These are phyloP conservation scores for Netelia inedita DNA, from an alignment of 2,888 invertebrate species.

Conservation along the genomic window DNA sequence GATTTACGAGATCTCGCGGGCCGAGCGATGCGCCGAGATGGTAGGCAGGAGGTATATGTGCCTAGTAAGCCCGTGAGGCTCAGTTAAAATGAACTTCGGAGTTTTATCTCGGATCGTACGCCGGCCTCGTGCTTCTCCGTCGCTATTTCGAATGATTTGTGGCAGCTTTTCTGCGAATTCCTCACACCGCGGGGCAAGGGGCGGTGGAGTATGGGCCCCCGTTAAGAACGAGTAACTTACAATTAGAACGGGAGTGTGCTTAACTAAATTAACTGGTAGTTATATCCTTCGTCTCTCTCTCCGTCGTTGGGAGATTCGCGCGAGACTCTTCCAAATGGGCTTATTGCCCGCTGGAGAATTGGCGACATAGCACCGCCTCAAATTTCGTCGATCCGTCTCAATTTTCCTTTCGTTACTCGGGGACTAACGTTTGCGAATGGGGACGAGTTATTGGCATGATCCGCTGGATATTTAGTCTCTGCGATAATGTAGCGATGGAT, in stretches of 20 bases:
- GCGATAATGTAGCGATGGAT: neutral
- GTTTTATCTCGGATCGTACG: constrained; percentile 65
- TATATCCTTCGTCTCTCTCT: constrained; percentile 35
- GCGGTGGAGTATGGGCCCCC: constrained; percentile 28
- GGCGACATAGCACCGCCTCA: constrained; percentile 44
- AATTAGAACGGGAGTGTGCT: constrained; percentile 62
- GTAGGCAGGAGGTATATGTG: neutral
- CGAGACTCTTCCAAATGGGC: constrained; percentile 41
- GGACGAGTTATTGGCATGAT: constrained; percentile 3
- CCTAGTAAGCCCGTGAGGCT: constrained; percentile 48
- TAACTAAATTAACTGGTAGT: constrained; percentile 65
- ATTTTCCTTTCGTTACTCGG: constrained; percentile 42
- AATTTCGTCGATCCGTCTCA: constrained; percentile 58
- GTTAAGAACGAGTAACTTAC: constrained; percentile 65
- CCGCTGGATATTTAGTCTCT: neutral
- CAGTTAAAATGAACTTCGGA: constrained; percentile 65
- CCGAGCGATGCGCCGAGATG: neutral
- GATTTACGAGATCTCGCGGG: constrained; percentile 59
- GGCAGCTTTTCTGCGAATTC: constrained; percentile 53
- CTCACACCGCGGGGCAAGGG: constrained; percentile 8
- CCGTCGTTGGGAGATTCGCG: constrained; percentile 11
- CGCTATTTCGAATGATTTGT: constrained; percentile 66
- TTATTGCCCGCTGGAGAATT: constrained; percentile 62
- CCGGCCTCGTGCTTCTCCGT: constrained; percentile 32
- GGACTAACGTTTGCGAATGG: neutral